Conservation (phyloP, 2,113 vertebrate genomes). For the Microcebus murinus region DNA sequence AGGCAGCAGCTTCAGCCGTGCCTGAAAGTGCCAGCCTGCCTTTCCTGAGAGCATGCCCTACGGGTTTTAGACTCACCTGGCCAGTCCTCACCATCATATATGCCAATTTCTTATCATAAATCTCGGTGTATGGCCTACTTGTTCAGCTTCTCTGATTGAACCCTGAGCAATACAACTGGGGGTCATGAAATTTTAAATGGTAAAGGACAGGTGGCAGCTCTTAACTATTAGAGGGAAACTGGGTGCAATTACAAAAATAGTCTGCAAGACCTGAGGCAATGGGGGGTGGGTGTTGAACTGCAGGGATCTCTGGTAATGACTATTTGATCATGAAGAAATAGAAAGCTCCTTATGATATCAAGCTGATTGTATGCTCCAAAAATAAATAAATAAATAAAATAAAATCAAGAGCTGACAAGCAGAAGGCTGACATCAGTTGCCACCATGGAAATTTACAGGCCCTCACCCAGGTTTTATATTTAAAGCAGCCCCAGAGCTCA, state of each 20-base stretch:
- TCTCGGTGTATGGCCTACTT: background rate
- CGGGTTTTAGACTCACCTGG: background rate
- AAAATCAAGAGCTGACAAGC: background rate
- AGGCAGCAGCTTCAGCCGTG: background rate
- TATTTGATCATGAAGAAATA: background rate
- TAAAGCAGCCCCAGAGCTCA: background rate
- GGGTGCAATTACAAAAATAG: background rate
- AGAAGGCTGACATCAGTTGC: background rate
- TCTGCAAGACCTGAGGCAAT: background rate
- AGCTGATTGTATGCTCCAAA: background rate
- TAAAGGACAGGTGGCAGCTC: background rate
- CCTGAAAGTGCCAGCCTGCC: background rate
- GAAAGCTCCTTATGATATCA: background rate
- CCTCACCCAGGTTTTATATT: background rate
- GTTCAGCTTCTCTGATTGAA: background rate
- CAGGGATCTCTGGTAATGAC: background rate
- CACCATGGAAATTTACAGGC: background rate
- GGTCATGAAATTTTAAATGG: background rate
- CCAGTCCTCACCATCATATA: background rate
- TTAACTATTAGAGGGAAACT: background rate
- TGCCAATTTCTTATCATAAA: background rate
- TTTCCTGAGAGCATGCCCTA: background rate
- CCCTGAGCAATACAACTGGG: background rate
- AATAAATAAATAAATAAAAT: background rate
- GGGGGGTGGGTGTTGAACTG: background rate